phyloP scores from a whole-genome alignment of 2,113 vertebrate species.

The Corythoichthys haematopterus region DNA sequence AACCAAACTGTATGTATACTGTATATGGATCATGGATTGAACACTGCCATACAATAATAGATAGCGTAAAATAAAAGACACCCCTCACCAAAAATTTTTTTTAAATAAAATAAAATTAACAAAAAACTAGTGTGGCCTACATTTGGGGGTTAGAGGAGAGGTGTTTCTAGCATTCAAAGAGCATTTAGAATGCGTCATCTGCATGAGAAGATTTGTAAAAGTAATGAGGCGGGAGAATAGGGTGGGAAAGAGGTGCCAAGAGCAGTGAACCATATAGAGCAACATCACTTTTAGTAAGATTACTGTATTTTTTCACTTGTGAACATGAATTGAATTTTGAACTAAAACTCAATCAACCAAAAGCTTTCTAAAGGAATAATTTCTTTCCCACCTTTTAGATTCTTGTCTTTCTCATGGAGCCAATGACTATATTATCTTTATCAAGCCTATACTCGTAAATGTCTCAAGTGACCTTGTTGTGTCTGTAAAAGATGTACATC shows the following conservation, averaged over 20 bases:
- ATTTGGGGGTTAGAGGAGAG: constrained; percentile 25
- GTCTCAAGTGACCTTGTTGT: neutral
- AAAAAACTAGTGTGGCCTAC: neutral
- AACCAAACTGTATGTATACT: constrained; percentile 10
- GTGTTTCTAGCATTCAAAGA: constrained; percentile 23
- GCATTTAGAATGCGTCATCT: constrained; percentile 33
- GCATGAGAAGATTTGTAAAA: constrained; percentile 38
- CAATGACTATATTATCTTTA: neutral
- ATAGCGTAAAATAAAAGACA: neutral
- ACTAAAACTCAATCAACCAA: neutral
- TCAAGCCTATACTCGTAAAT: neutral
- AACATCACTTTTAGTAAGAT: constrained; percentile 21
- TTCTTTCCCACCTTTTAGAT: neutral
- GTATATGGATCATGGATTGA: constrained; percentile 25
- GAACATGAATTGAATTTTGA: neutral
- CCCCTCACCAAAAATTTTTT: too few relatives aligned
- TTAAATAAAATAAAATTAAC: constrained; percentile 10
- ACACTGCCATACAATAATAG: constrained; percentile 12
- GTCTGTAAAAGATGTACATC: neutral
- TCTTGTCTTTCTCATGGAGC: neutral
- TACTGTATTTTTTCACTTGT: neutral
- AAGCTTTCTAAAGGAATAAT: neutral
- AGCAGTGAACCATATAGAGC: constrained; percentile 7
- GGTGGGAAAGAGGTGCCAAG: constrained; percentile 12
- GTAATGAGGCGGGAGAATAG: constrained; percentile 5